These are phyloP conservation scores for Pseudopodoces humilis DNA, from an alignment of 2,113 vertebrate genomes.

Conservation along the genomic window DNA sequence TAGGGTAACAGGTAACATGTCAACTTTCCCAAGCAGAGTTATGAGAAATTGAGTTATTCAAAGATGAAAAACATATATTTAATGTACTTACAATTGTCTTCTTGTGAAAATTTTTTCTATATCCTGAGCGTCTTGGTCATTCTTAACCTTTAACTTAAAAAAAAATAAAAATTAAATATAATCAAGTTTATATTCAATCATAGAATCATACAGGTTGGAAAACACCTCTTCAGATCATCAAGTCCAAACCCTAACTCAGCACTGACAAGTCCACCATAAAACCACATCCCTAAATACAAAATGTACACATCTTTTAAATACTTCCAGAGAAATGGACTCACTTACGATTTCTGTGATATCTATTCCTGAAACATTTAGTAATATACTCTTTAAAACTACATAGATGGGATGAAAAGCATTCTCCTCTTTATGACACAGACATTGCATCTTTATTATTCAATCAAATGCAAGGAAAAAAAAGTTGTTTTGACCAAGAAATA, in stretches of 20 bases:
- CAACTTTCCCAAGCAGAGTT: neutral
- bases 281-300: neutral
- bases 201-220: neutral
- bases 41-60: neutral
- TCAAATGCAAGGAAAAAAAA: neutral
- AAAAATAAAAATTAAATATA: neutral
- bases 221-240: neutral
- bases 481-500: neutral
- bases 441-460: neutral
- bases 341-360: neutral
- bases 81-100: conserved; percentile 87
- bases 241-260: neutral
- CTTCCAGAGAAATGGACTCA: neutral
- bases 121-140: conserved; percentile 85
- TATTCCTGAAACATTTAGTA: neutral
- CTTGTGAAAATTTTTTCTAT: conserved; percentile 93
- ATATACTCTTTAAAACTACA: neutral
- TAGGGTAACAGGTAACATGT: neutral
- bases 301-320: neutral
- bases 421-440: neutral
- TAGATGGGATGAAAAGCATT: neutral
- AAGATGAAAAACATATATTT: neutral
- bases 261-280: neutral
- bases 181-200: neutral
- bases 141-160: conserved; percentile 88